Conservation (phyloP, 2,797 vertebrate genomes). For the Phylloscopus collybita region DNA sequence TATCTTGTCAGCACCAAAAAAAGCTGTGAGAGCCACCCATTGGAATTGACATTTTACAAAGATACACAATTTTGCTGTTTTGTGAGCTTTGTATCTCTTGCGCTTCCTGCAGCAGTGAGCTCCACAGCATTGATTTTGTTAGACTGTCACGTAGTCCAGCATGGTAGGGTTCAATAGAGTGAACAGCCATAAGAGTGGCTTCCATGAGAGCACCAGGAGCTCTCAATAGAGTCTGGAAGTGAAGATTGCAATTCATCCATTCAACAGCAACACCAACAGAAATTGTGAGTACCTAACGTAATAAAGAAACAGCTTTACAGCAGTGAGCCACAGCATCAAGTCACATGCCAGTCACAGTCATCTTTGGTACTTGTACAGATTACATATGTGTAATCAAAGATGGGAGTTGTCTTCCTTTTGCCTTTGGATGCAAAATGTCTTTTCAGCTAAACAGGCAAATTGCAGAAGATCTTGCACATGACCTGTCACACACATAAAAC, state of each 20-base stretch:
- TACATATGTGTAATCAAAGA: not conserved
- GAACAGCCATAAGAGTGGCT: not conserved
- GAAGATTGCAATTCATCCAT: not conserved
- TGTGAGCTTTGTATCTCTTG: not conserved
- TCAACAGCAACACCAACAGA: not conserved
- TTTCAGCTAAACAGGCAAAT: not conserved
- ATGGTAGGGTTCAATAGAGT: not conserved
- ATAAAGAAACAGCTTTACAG: not conserved
- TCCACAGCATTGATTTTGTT: not conserved
- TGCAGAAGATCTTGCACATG: not conserved
- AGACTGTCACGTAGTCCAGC: not conserved
- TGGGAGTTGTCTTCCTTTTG: not conserved
- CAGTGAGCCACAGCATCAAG: not conserved
- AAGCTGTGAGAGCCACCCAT: not conserved
- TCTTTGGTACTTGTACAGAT: not conserved
- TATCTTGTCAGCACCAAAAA: not conserved
- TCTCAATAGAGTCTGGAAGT: not conserved
- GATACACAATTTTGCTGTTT: not conserved
- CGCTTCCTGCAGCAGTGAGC: not conserved
- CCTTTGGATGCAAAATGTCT: constrained; percentile 13
- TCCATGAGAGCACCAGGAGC: not conserved
- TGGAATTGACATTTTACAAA: not conserved
- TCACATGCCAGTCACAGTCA: not conserved
- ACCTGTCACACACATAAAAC: not conserved
- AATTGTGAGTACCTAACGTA: not conserved